A percentile compares a stretch with the other conserved stretches of the same genome.
phyloP scores from a whole-genome alignment of 2,113 vertebrate species.

The Ardeotis arabs region DNA sequence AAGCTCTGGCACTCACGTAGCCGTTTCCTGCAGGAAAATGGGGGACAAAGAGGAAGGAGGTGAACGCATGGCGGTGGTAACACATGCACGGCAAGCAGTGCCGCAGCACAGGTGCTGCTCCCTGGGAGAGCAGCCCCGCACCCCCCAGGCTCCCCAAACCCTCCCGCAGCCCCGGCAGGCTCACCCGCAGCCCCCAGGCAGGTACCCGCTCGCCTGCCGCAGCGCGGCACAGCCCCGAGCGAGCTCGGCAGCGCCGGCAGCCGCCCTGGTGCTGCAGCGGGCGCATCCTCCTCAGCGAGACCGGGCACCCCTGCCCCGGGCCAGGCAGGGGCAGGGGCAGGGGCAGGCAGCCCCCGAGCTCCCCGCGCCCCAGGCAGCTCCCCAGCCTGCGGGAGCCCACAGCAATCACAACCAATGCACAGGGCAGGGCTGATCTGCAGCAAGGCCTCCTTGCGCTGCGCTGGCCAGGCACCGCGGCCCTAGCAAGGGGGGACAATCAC shows the following conservation, averaged over 20 bases:
- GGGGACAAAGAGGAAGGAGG: not conserved
- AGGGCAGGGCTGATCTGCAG: not conserved
- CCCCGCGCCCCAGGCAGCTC: not conserved
- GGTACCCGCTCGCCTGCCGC: not conserved
- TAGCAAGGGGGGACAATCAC: not conserved
- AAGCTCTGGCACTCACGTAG: conserved; percentile 93
- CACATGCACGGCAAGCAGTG: not conserved
- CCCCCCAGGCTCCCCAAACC: not conserved
- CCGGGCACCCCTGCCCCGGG: not conserved
- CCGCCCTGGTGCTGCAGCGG: not conserved
- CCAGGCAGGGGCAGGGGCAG: not conserved
- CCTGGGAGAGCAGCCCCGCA: accelerated
- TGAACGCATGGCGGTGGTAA: accelerated
- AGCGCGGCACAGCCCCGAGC: not conserved
- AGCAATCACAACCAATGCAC: not conserved
- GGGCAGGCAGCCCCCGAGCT: not conserved
- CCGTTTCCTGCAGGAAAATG: conserved; percentile 84
- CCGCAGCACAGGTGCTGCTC: accelerated
- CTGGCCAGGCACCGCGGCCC: not conserved
- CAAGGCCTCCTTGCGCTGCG: not conserved
- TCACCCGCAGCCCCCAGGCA: not conserved
- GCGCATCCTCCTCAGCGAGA: not conserved
- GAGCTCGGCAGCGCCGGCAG: not conserved
- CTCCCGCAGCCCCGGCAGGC: not conserved
- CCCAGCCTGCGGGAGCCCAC: not conserved